Base-by-base conservation (phyloP, 2,888 invertebrate species). In the Sinodicranocentrus sp. region DNA sequence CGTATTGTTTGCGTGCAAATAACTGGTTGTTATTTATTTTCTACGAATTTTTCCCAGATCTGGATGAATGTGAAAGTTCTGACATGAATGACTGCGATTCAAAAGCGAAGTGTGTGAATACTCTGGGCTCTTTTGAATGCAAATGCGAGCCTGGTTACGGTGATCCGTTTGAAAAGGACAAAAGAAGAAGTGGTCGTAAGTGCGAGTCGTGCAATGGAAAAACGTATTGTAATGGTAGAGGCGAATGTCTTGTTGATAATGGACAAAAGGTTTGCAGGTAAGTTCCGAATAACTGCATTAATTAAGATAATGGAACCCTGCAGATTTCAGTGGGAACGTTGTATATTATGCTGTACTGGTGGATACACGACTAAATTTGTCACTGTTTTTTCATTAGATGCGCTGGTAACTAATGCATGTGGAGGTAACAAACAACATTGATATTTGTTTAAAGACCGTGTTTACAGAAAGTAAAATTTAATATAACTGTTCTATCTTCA, bases 11-110 rank as follows among this genome's bases (percentile, higher is more conserved):
- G 33, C 33, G 33, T 33, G 33, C 19, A 52, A 52, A 52, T 52
- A 52, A 52, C 52, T 52, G 52, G 17, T 52, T 44, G n/a, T 44
- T 44, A 23, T 28, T 68, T 15, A 33, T 33, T 33, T 25, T 70
- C 13, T 17, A 3, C 26, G 10, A 70, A 6, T 33, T 33, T 80
- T 88, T 89, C 88, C 19, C 90, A 94, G 97, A 97, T 91, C 91
- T 97, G 87, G 96, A 97, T 90, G 97, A 97, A 90, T 97, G 97
- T 88, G 93, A 94, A 0, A 94, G 95, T 0, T 90, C 93, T 0
- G 96, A 96, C 15, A 91, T 96, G 43, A 96, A 97, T 90, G 97
- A 97, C 90, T 97, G 97, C 85, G 95, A 97, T 89, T 91, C 93
- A 6, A 92, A 94, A 19, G 96, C 97, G 0, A 92, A 91, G 0